Percentiles rank a stretch among this genome's conserved stretches.
Conservation (phyloP, 2,888 invertebrate species). For the Portevinia maculata region DNA sequence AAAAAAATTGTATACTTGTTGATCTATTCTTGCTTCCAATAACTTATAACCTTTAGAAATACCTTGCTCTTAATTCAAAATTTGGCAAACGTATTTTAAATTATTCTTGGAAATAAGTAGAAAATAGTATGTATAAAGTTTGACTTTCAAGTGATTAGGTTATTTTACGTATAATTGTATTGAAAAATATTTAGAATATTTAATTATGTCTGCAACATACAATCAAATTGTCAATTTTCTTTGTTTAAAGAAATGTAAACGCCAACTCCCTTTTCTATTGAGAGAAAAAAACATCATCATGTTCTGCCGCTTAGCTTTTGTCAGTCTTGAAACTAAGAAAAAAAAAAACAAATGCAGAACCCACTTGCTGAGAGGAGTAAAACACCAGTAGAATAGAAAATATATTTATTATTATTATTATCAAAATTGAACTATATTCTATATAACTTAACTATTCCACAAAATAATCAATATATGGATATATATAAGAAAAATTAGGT, state of each 20-base stretch:
- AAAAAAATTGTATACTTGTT: background rate
- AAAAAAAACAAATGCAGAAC: background rate
- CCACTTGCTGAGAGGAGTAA: constrained; percentile 47
- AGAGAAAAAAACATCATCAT: constrained; percentile 75
- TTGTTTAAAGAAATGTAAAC: background rate
- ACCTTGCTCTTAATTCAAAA: background rate
- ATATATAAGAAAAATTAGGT: constrained; percentile 48
- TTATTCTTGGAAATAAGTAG: background rate
- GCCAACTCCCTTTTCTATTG: background rate
- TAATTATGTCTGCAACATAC: constrained; percentile 50
- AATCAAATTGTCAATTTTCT: constrained; percentile 42
- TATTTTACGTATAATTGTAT: constrained; percentile 1
- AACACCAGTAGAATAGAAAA: constrained; percentile 67
- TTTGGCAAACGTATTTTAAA: background rate
- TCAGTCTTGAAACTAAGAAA: constrained; percentile 15
- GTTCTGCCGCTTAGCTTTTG: constrained; percentile 68
- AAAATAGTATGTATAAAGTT: too few relatives aligned
- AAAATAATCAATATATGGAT: constrained; percentile 36
- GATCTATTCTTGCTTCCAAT: background rate
- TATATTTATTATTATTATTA: constrained; percentile 50
- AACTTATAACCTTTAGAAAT: background rate
- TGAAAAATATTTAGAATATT: constrained; percentile 24
- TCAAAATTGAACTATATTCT: constrained; percentile 43
- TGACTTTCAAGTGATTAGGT: background rate
- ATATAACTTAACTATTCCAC: constrained; percentile 45